phyloP scores from a whole-genome alignment of 2,888 invertebrate genomes.

The Tachina lurida region DNA sequence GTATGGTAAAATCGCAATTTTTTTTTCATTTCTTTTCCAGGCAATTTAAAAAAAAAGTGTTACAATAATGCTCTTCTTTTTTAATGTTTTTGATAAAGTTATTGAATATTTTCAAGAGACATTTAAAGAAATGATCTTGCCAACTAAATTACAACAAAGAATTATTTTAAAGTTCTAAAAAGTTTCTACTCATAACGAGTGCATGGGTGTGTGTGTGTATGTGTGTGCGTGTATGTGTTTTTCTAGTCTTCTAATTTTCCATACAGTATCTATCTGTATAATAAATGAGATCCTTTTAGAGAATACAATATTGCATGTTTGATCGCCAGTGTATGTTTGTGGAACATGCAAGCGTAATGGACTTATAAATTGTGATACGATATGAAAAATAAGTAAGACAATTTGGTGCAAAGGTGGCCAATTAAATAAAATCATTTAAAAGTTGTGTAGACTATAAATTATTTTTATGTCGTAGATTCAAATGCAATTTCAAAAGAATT shows the following conservation, averaged over 20 bases:
- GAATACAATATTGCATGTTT: slow-evolving; percentile 65
- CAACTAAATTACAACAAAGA: slow-evolving; percentile 44
- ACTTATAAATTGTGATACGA: slow-evolving; percentile 78
- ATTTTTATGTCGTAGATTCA: too few relatives aligned
- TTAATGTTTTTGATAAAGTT: slow-evolving; percentile 79
- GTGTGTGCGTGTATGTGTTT: neutral
- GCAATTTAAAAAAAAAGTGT: slow-evolving; percentile 64
- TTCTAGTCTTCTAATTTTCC: slow-evolving; percentile 57
- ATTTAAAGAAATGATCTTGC: slow-evolving; percentile 63
- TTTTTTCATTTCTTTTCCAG: slow-evolving; percentile 5
- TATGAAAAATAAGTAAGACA: slow-evolving; percentile 73
- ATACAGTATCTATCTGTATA: slow-evolving; percentile 53
- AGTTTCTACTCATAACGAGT: slow-evolving; percentile 1
- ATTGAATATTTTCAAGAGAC: slow-evolving; percentile 74
- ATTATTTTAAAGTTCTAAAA: slow-evolving; percentile 37
- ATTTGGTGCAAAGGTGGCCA: slow-evolving; percentile 29
- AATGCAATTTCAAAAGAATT: too few relatives aligned
- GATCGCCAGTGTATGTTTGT: slow-evolving; percentile 66
- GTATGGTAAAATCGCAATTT: neutral
- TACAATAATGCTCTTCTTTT: slow-evolving; percentile 75
- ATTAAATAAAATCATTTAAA: neutral
- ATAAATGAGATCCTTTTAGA: slow-evolving; percentile 57
- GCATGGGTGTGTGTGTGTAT: neutral
- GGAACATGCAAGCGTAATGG: slow-evolving; percentile 74
- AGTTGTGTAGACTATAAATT: too few relatives aligned